phyloP scores from a whole-genome alignment of 2,888 invertebrate species.

The Bhutanitis thaidina region DNA sequence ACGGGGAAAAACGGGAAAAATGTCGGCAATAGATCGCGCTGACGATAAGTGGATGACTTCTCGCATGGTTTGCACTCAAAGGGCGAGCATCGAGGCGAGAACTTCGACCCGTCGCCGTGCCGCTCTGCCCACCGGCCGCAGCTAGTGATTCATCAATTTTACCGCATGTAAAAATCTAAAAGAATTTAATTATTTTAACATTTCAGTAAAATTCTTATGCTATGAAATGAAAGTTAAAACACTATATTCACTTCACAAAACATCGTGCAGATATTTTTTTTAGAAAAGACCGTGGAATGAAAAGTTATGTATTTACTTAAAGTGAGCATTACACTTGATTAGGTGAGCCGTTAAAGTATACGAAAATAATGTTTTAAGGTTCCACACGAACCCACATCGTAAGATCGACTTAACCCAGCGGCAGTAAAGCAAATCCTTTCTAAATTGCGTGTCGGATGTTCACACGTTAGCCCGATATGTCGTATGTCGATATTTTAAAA shows the following conservation, averaged over 20 bases:
- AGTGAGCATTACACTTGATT: slow-evolving; percentile 17
- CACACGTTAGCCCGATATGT: slow-evolving; percentile 47
- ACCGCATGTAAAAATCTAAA: slow-evolving; percentile 3
- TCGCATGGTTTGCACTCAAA: slow-evolving; percentile 75
- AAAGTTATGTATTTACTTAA: not conserved
- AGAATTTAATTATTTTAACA: slow-evolving; percentile 19
- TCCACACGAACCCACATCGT: slow-evolving; percentile 28
- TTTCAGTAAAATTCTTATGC: too few species aligned
- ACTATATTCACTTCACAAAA: too few species aligned
- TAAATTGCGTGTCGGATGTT: slow-evolving; percentile 60
- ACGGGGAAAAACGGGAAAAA: slow-evolving; percentile 77
- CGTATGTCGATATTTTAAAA: slow-evolving; percentile 74
- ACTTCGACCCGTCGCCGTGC: slow-evolving; percentile 33
- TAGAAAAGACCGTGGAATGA: not conserved
- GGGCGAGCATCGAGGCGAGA: slow-evolving; percentile 62
- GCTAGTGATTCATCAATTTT: not conserved
- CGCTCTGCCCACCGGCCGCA: slow-evolving; percentile 23
- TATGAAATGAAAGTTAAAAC: too few species aligned
- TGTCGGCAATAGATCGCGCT: slow-evolving; percentile 70
- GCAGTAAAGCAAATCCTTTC: slow-evolving; percentile 70
- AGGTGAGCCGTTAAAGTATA: slow-evolving; percentile 22
- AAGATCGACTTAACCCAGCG: slow-evolving; percentile 37
- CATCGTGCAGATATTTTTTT: too few species aligned
- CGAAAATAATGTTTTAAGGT: slow-evolving; percentile 37
- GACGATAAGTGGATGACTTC: slow-evolving; percentile 75